A percentile compares a stretch with the other conserved stretches of the same genome.
Evolutionary conservation across 2,888 invertebrate species (phyloP).

Genomic region (Tetrapedia diversipes): DNA sequence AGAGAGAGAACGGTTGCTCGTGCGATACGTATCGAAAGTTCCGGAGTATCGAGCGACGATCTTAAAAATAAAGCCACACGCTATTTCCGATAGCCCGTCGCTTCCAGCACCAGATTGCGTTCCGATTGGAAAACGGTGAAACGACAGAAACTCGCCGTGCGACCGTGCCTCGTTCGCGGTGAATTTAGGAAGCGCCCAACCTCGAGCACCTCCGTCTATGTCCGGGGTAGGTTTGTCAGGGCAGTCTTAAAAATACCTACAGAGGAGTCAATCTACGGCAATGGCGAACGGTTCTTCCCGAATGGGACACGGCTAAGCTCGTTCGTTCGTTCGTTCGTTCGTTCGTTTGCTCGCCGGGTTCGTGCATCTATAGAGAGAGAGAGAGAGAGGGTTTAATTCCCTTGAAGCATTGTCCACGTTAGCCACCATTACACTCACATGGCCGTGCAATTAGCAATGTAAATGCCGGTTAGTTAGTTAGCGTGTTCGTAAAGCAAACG

Average conservation of each 20-base stretch:
- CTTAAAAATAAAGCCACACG: constrained; percentile 54
- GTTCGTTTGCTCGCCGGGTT: too few species aligned
- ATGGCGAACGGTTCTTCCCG: constrained; percentile 45
- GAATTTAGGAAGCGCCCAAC: constrained; percentile 22
- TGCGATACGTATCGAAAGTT: constrained; percentile 38
- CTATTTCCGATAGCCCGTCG: constrained; percentile 43
- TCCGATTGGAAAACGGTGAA: constrained; percentile 23
- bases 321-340: constrained; percentile 45
- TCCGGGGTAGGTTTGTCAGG: constrained; percentile 27
- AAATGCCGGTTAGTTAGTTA: constrained; percentile 82
- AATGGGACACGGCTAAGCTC: constrained; percentile 48
- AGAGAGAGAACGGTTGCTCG: not conserved
- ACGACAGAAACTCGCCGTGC: not conserved
- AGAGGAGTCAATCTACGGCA: constrained; percentile 32
- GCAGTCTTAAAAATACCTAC: constrained; percentile 44
- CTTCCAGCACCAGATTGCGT: constrained; percentile 33
- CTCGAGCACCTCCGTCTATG: not conserved
- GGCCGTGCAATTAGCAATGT: constrained; percentile 82
- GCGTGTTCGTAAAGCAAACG: constrained; percentile 79
- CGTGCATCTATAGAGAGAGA: constrained; percentile 63
- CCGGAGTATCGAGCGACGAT: constrained; percentile 43
- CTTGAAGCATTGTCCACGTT: constrained; percentile 79
- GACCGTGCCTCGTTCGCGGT: not conserved
- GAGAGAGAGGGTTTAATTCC: constrained; percentile 76
- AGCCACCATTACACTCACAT: constrained; percentile 79